Evolutionary conservation across 2,888 invertebrate species (phyloP), one percentile per base, ranked within the genome.

Genomic region (Aethes cnicana): DNA sequence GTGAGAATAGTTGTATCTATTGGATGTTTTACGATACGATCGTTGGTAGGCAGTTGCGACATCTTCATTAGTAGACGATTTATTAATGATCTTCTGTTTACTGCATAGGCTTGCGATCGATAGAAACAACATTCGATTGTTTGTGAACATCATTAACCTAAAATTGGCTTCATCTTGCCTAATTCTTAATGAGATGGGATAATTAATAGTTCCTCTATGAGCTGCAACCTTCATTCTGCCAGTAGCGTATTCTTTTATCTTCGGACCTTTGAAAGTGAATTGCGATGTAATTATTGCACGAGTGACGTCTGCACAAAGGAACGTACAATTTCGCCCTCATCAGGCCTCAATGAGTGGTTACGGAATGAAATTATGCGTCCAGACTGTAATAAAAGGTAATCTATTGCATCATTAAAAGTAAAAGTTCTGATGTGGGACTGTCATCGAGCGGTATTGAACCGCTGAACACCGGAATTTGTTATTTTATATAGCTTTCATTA

Each of bases 121-220:
- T 7, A 33, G 21, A 20, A 25, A 8, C n/a, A 41, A 50, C 35
- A 50, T 30, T 56, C 37, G 49, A 54, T 62, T 71, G 69, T 69
- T 69, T 67, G 72, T 66, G 70, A 76, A 74, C 76, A 77, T 77
- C 78, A 72, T 77, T 82, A 81, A 83, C 81, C 84, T 53, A 74
- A 69, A 81, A 76, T 72, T 49, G 59, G 54, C 64, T 64, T 61
- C 65, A 70, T 68, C 66, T 66, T 64, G 72, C 72, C 63, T 74
- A 76, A 75, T 68, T 71, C 65, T 68, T 77, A 75, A 76, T 76
- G 69, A 71, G 70, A 54, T 53, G 57, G 50, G 54, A 70, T 79
- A 76, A 81, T 81, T 81, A 78, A 79, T 81, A 59, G 59, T 48
- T 55, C 36, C 65, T 61, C 64, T 66, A 62, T 55, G 48, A 63